Base-by-base conservation (phyloP, 2,797 vertebrate species). In the Coilia nasus region DNA sequence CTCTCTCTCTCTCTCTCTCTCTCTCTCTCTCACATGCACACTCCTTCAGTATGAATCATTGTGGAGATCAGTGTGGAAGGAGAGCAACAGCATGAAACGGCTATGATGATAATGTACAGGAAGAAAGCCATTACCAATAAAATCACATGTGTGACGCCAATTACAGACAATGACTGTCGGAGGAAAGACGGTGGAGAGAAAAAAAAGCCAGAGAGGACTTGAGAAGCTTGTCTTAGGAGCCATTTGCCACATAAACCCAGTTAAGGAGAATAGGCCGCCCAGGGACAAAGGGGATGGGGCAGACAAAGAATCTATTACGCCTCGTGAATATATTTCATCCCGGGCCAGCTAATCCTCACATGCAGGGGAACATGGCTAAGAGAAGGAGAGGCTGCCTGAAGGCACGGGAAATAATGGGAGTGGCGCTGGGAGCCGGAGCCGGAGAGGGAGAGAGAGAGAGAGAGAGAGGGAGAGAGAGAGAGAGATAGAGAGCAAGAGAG, bases 111-210 rank as follows among this genome's bases (percentile, higher is more conserved):
- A 94, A 95, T 93, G 92, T 93, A 90, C 50, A 54, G 50, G 90
- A 91, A 94, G 93, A 93, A 95, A 93, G 92, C 94, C 94, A 94
- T 95, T 95, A 94, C 95, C 95, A 95, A 95, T 96, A 94, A 96
- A 96, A 95, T 93, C 95, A 94, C 88, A 87, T 92, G 93, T 92
- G 92, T 96, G 94, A 95, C 93, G 89, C 91, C 92, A 94, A 95
- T 96, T 95, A 95, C 92, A 91, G 92, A 94, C 94, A 95, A 95
- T 94, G 95, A 95, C 93, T 91, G 91, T 90, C 91, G 93, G 93
- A 17, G 59, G 35, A 10, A 75, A 31, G 46, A 95, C 93, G 93
- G 91, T 92, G 75, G 85, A 83, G 87, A 92, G 90, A 90, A 93
- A 46, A 82, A 46, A 56, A 81, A 47, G 35, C 17, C 44, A 46